phyloP scores from a whole-genome alignment of 2,113 vertebrate species.

The Nycticorax nycticorax region DNA sequence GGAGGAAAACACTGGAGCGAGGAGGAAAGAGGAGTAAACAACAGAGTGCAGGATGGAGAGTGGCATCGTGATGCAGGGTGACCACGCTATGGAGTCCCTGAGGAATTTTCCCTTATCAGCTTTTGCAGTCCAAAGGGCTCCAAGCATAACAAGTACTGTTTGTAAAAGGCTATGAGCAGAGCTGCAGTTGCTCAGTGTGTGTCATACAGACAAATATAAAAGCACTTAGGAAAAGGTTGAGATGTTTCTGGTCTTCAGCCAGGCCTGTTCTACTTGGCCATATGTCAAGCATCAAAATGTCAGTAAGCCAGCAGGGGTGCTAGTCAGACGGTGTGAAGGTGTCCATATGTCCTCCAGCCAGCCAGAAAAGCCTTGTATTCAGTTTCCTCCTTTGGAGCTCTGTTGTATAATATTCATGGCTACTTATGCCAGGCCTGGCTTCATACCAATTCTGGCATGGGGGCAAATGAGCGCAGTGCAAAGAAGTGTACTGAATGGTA shows the following conservation, averaged over 20 bases:
- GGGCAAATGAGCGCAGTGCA: not conserved
- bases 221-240: not conserved
- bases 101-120: not conserved
- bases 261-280: not conserved
- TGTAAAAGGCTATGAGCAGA: not conserved
- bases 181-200: not conserved
- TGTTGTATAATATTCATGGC: not conserved
- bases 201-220: not conserved
- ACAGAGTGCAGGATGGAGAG: not conserved
- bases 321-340: not conserved
- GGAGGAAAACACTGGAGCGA: not conserved
- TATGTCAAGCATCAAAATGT: not conserved
- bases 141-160: not conserved
- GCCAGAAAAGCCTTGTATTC: not conserved
- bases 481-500: not conserved
- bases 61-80: not conserved
- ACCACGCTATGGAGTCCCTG: not conserved
- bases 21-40: not conserved
- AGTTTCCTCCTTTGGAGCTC: not conserved
- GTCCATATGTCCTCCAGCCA: not conserved
- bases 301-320: not conserved
- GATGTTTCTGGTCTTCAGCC: not conserved
- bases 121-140: not conserved
- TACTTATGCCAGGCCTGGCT: not conserved
- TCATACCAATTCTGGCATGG: not conserved